phyloP scores from a whole-genome alignment of 2,888 invertebrate species.

The Nasonovia ribisnigri region DNA sequence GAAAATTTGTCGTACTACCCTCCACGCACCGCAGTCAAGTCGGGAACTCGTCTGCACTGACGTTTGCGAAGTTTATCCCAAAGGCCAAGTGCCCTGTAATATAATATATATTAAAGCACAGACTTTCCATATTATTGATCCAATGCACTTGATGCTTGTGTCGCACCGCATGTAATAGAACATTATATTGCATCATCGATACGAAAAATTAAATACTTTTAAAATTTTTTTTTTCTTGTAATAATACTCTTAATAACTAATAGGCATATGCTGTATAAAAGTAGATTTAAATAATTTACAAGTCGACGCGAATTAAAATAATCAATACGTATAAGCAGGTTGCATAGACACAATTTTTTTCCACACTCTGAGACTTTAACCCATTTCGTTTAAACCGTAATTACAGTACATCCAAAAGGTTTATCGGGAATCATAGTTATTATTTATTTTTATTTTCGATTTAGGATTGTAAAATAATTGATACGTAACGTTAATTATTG shows the following conservation, averaged over 20 bases:
- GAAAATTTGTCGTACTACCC: not conserved
- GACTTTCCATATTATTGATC: too few relatives aligned
- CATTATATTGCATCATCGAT: too few relatives aligned
- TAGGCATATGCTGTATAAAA: not conserved
- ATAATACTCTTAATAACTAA: not conserved
- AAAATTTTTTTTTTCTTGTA: not conserved
- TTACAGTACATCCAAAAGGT: not conserved
- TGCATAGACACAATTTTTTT: not conserved
- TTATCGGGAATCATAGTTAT: not conserved
- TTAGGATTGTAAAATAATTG: not conserved
- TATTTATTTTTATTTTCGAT: not conserved
- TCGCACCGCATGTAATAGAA: not conserved
- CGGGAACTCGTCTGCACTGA: not conserved
- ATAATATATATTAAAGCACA: not conserved
- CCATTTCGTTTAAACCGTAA: not conserved
- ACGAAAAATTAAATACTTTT: too few relatives aligned
- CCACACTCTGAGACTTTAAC: not conserved
- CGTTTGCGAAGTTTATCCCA: not conserved
- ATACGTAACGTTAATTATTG: not conserved
- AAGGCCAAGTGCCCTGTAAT: not conserved
- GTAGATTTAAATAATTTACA: not conserved
- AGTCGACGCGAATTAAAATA: not conserved
- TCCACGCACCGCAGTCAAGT: not conserved
- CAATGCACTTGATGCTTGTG: not conserved
- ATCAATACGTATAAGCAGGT: not conserved